These are phyloP conservation scores for Dreissena rostriformis DNA, from an alignment of 1,140 invertebrate species.

Conservation along the genomic window DNA sequence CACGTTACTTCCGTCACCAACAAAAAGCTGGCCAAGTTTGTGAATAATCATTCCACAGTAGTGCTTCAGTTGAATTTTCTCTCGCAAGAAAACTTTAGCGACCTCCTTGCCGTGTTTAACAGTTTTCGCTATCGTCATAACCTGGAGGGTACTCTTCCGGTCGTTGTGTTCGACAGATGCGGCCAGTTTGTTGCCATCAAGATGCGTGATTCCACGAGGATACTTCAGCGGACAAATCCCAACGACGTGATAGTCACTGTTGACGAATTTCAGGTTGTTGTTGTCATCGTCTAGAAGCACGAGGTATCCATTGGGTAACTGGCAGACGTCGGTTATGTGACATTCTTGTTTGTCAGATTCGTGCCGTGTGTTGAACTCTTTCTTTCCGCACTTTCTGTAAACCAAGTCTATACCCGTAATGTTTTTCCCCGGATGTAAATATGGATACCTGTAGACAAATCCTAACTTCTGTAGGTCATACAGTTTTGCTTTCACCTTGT, in stretches of 20 bases:
- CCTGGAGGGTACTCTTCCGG: background rate
- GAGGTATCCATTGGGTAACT: background rate
- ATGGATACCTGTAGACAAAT: background rate
- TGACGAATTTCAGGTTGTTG: background rate
- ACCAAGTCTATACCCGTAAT: background rate
- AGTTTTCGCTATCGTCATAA: background rate
- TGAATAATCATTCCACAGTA: conserved; percentile 2
- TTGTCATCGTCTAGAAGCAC: background rate
- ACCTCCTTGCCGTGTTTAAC: background rate
- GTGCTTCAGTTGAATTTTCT: background rate
- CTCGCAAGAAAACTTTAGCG: background rate
- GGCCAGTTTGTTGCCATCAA: background rate
- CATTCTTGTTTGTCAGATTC: background rate
- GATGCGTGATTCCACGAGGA: background rate
- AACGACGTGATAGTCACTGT: background rate
- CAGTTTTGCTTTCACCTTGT: background rate
- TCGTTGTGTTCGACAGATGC: background rate
- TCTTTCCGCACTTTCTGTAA: background rate
- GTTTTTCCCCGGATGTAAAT: background rate
- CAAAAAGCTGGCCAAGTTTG: background rate
- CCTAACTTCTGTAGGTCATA: background rate
- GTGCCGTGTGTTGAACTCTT: background rate
- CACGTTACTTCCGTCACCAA: background rate
- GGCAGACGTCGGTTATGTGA: background rate
- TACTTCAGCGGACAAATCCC: background rate